These are phyloP conservation scores for Gopherus flavomarginatus DNA, from an alignment of 2,113 vertebrate genomes.

Conservation along the genomic window DNA sequence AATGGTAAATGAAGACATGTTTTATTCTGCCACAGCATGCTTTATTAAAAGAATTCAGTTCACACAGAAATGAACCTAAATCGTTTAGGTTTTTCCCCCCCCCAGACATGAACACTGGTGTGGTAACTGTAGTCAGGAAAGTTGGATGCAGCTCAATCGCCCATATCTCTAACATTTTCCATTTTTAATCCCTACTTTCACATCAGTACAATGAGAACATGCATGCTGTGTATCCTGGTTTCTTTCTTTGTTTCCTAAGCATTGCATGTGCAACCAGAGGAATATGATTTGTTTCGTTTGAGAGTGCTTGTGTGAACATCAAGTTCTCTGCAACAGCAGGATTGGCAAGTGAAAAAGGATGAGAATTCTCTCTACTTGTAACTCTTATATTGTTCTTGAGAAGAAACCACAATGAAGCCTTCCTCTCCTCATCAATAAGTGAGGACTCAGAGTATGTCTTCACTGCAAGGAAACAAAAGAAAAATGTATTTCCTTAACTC, in stretches of 20 bases:
- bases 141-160: neutral
- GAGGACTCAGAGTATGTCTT: neutral
- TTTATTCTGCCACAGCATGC: neutral
- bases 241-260: neutral
- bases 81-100: neutral
- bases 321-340: neutral
- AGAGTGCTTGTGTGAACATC: neutral
- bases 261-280: neutral
- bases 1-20: neutral
- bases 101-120: neutral
- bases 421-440: neutral
- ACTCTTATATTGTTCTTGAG: neutral
- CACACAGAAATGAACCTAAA: neutral
- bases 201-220: neutral
- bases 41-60: neutral
- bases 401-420: neutral
- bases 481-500: neutral
- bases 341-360: neutral
- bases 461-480: no score
- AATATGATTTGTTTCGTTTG: neutral
- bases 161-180: neutral
- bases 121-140: neutral
- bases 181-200: neutral
- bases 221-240: neutral
- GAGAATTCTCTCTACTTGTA: neutral